Evolutionary conservation across 1,140 invertebrate species (phyloP).

Genomic region (Orius insidiosus): DNA sequence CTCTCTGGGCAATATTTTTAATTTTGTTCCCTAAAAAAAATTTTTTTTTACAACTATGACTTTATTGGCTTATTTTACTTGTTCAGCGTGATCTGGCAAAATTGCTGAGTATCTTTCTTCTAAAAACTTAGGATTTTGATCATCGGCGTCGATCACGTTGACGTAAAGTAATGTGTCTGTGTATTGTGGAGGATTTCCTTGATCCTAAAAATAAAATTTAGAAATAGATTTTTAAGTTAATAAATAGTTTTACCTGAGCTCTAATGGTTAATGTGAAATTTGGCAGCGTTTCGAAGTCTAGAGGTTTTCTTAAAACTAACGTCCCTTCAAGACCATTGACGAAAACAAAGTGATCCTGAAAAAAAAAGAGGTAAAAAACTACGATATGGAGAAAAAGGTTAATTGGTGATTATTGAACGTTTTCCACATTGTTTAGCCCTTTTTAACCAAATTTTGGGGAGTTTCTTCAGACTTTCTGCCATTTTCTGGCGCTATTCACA

Average conservation of each 20-base stretch:
- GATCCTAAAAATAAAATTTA: slow-evolving; percentile 35
- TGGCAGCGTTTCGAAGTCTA: slow-evolving; percentile 68
- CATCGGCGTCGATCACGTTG: slow-evolving; percentile 74
- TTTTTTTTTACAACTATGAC: too few species aligned
- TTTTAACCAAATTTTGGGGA: too few species aligned
- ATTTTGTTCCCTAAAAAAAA: slow-evolving; percentile 33
- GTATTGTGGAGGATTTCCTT: slow-evolving; percentile 57
- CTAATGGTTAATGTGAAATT: slow-evolving; percentile 65
- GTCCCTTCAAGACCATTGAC: slow-evolving; percentile 73
- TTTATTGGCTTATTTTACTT: slow-evolving; percentile 28
- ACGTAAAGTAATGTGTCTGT: slow-evolving; percentile 58
- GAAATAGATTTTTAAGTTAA: neutral
- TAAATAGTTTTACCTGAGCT: slow-evolving; percentile 37
- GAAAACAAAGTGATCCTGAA: slow-evolving; percentile 61
- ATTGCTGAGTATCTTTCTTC: slow-evolving; percentile 57
- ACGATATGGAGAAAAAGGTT: too few species aligned
- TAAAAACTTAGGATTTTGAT: slow-evolving; percentile 71
- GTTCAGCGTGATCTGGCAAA: slow-evolving; percentile 40
- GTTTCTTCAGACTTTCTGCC: too few species aligned
- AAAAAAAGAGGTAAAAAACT: too few species aligned
- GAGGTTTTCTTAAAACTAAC: slow-evolving; percentile 53
- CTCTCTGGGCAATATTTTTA: slow-evolving; percentile 35
- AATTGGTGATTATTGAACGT: too few species aligned
- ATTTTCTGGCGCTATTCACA: too few species aligned
- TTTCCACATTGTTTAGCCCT: too few species aligned